phyloP scores from a whole-genome alignment of 2,888 invertebrate genomes.

The Catocala sponsa region DNA sequence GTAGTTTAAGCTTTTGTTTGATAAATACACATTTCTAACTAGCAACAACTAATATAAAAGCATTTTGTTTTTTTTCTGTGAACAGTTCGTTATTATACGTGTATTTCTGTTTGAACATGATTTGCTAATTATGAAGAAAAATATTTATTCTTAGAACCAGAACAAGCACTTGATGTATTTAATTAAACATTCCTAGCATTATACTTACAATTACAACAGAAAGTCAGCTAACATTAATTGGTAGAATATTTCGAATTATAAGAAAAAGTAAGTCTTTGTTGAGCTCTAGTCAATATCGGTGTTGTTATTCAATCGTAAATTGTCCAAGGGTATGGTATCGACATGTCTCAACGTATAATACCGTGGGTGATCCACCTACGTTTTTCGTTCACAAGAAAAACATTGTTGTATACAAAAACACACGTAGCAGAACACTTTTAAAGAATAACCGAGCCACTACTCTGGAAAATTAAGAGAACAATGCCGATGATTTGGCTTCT shows the following conservation, averaged over 20 bases:
- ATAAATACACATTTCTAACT: constrained; percentile 1
- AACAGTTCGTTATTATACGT: background rate
- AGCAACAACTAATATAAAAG: constrained; percentile 20
- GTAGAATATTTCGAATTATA: too few relatives aligned
- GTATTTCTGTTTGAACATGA: background rate
- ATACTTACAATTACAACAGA: too few relatives aligned
- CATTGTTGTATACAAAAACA: background rate
- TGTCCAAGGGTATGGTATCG: constrained; percentile 11
- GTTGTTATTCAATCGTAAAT: background rate
- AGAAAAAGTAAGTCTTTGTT: too few relatives aligned
- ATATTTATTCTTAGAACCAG: too few relatives aligned
- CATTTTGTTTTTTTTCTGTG: constrained; percentile 27
- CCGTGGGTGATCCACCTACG: background rate
- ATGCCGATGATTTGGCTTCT: constrained; percentile 46
- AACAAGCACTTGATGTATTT: too few relatives aligned
- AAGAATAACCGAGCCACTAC: constrained; percentile 10
- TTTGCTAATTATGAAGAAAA: too few relatives aligned
- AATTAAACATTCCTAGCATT: too few relatives aligned
- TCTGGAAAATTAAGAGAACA: constrained; percentile 27
- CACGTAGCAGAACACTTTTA: constrained; percentile 7
- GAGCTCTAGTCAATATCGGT: background rate
- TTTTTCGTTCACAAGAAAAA: background rate
- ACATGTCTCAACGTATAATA: background rate
- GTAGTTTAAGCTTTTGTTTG: constrained; percentile 4
- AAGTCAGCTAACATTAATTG: too few relatives aligned